Percentiles rank a stretch among this genome's conserved stretches.
Evolutionary conservation across 2,113 vertebrate genomes (phyloP).

Genomic region (Origma solitaria): DNA sequence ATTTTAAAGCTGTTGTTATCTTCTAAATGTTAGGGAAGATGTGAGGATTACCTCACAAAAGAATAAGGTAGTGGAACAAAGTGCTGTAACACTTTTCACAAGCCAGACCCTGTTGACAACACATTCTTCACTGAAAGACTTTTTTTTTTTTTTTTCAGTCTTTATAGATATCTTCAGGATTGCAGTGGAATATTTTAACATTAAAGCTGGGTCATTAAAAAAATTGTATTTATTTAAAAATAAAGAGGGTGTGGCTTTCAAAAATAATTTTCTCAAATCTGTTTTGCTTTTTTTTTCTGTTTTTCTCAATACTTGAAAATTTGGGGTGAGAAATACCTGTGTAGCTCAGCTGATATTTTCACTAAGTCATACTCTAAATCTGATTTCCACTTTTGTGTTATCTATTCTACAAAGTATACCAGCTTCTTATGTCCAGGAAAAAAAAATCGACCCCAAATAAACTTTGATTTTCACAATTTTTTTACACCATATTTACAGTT

Average conservation of each 20-base stretch:
- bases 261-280: neutral
- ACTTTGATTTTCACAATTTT: neutral
- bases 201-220: neutral
- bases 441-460: neutral
- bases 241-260: neutral
- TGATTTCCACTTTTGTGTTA: neutral
- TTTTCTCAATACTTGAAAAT: neutral
- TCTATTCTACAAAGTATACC: neutral
- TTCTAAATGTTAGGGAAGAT: neutral
- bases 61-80: neutral
- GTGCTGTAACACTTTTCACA: neutral
- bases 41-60: neutral
- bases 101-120: neutral
- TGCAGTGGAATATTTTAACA: neutral
- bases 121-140: neutral
- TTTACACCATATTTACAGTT: neutral
- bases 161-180: neutral
- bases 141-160: neutral
- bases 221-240: neutral
- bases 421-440: neutral
- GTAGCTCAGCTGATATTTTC: neutral
- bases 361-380: neutral
- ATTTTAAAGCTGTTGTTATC: neutral
- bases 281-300: fast-evolving
- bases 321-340: neutral